Evolutionary conservation across 1,140 invertebrate genomes (phyloP).

Genomic region (Drosophila guanche): DNA sequence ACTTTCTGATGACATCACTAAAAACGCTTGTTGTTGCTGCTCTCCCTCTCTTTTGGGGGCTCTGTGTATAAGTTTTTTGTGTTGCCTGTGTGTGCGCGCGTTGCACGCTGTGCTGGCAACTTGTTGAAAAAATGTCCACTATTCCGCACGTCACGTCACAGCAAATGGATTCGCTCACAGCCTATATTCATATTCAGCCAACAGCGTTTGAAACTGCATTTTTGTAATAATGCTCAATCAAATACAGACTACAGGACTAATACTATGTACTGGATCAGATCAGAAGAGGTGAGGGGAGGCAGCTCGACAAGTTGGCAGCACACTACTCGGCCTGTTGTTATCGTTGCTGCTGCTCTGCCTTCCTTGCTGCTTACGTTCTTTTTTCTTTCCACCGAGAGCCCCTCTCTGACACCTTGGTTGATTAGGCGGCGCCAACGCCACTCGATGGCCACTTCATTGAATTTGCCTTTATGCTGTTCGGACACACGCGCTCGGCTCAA

Average conservation of each 20-base stretch:
- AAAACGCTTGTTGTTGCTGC: constrained; percentile 71
- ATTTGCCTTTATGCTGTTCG: not conserved
- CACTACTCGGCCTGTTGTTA: constrained; percentile 31
- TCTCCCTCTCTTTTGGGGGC: constrained; percentile 47
- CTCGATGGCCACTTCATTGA: too few relatives aligned
- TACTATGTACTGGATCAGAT: not conserved
- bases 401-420: too few relatives aligned
- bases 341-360: constrained; percentile 27
- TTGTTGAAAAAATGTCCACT: constrained; percentile 43
- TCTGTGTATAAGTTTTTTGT: constrained; percentile 27
- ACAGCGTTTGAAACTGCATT: not conserved
- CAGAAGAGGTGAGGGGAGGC: constrained; percentile 13
- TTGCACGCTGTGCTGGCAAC: constrained; percentile 52
- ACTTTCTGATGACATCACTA: constrained; percentile 82
- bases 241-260: constrained; percentile 11
- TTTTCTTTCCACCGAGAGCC: constrained; percentile 9
- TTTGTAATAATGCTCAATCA: constrained; percentile 18
- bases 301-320: constrained; percentile 44
- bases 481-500: constrained; percentile 8
- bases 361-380: constrained; percentile 43
- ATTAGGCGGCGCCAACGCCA: too few relatives aligned
- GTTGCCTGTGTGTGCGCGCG: constrained; percentile 45
- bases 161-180: too few relatives aligned
- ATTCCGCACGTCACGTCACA: too few relatives aligned
- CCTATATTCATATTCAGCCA: too few relatives aligned